A percentile compares a stretch with the other conserved stretches of the same genome.
These are phyloP conservation scores for Aradophagus sp. DNA, from an alignment of 1,140 invertebrate genomes.

Conservation along the genomic window DNA sequence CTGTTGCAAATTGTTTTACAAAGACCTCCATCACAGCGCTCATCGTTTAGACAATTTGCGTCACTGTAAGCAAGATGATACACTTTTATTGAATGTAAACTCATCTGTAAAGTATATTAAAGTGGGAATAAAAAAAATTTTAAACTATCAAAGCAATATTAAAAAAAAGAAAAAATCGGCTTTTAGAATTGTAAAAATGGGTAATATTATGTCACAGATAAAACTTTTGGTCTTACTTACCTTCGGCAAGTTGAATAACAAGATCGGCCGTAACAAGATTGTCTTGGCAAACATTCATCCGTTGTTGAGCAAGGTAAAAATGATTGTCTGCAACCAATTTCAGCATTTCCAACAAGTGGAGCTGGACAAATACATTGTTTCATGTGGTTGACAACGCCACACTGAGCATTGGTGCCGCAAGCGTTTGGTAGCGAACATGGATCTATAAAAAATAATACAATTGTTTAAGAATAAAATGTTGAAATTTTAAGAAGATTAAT, in stretches of 20 bases:
- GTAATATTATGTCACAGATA: no score
- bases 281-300: slow-evolving; percentile 80
- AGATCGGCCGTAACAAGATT: slow-evolving; percentile 82
- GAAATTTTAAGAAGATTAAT: no score
- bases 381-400: slow-evolving; percentile 80
- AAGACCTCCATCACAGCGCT: slow-evolving; percentile 86
- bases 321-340: slow-evolving; percentile 82
- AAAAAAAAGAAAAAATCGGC: no score
- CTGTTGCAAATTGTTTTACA: slow-evolving; percentile 90
- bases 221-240: no score
- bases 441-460: slow-evolving; percentile 75
- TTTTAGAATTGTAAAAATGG: no score
- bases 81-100: no score
- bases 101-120: no score
- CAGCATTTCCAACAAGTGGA: slow-evolving; percentile 84
- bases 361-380: slow-evolving; percentile 84
- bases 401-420: slow-evolving; percentile 89
- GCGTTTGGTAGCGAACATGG: slow-evolving; percentile 83
- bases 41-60: slow-evolving; percentile 86
- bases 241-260: slow-evolving; percentile 85
- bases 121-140: neutral
- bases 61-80: slow-evolving; percentile 78
- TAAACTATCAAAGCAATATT: no score
- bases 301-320: slow-evolving; percentile 78
- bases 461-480: no score